These are phyloP conservation scores for Nephila pilipes DNA, from an alignment of 1,140 invertebrate species.

Conservation along the genomic window DNA sequence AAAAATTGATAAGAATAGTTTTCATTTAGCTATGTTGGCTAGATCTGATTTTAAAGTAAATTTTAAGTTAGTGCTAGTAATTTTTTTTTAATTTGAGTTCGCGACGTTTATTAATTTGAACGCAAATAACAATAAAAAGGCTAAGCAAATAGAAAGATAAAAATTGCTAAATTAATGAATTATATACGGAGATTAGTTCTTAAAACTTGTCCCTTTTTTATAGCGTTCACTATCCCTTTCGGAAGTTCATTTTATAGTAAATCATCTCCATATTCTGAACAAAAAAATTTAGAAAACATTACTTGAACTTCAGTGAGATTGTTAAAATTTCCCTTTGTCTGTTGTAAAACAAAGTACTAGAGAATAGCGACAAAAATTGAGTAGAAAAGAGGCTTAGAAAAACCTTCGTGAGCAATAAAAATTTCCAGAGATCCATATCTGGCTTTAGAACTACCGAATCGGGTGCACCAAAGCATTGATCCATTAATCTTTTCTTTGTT, in stretches of 20 bases:
- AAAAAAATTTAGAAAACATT: slow-evolving; percentile 25
- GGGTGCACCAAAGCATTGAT: slow-evolving; percentile 14
- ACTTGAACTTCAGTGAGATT: slow-evolving; percentile 4
- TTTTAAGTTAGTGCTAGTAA: too few species aligned
- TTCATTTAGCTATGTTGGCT: too few species aligned
- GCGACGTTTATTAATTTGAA: too few species aligned
- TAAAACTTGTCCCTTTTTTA: too few species aligned
- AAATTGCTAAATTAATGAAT: too few species aligned
- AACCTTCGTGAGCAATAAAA: slow-evolving; percentile 30
- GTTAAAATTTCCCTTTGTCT: not conserved
- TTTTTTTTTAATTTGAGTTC: too few species aligned
- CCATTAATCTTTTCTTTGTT: slow-evolving; percentile 58
- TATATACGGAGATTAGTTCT: too few species aligned
- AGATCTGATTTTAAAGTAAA: too few species aligned
- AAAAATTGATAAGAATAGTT: too few species aligned
- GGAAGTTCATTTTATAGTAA: not conserved
- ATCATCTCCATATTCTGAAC: not conserved
- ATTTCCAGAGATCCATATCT: slow-evolving; percentile 47
- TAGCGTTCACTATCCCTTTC: not conserved
- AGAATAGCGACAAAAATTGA: not conserved
- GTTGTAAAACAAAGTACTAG: not conserved
- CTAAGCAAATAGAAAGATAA: too few species aligned
- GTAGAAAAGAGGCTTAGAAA: not conserved
- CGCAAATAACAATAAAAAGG: too few species aligned
- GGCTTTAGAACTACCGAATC: slow-evolving; percentile 18